Evolutionary conservation across 2,113 vertebrate species (phyloP).

Genomic region (Grammomys surdaster): DNA sequence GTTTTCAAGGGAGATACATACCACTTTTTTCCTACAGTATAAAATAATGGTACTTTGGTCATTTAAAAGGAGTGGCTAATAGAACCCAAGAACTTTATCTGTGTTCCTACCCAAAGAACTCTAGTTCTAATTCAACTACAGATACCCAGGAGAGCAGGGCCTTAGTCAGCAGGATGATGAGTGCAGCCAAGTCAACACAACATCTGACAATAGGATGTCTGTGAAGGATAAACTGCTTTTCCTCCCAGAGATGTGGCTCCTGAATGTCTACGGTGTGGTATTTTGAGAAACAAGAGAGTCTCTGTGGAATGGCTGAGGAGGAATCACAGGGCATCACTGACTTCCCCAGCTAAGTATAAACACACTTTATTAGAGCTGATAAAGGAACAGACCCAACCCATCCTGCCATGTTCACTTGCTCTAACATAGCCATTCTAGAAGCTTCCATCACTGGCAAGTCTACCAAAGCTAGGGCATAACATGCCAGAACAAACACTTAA

Average conservation of each 20-base stretch:
- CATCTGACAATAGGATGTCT: constrained; percentile 68
- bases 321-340: constrained; percentile 42
- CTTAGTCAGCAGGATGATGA: constrained; percentile 51
- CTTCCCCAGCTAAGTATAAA: constrained; percentile 62
- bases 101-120: constrained; percentile 19
- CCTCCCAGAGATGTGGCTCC: constrained; percentile 64
- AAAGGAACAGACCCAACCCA: background rate
- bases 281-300: constrained; percentile 75
- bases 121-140: constrained; percentile 32
- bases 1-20: background rate
- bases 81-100: background rate
- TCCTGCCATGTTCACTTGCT: constrained; percentile 7
- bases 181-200: background rate
- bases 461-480: background rate
- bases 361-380: constrained; percentile 39
- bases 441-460: background rate
- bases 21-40: accelerated
- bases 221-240: constrained; percentile 45
- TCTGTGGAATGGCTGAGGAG: constrained; percentile 49
- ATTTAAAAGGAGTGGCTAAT: background rate
- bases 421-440: background rate
- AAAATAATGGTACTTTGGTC: background rate
- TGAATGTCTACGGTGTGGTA: constrained; percentile 73
- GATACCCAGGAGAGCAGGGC: constrained; percentile 11
- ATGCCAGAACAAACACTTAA: constrained; percentile 39